These are phyloP conservation scores for Nanorana parkeri DNA, from an alignment of 2,113 vertebrate genomes.

Conservation along the genomic window DNA sequence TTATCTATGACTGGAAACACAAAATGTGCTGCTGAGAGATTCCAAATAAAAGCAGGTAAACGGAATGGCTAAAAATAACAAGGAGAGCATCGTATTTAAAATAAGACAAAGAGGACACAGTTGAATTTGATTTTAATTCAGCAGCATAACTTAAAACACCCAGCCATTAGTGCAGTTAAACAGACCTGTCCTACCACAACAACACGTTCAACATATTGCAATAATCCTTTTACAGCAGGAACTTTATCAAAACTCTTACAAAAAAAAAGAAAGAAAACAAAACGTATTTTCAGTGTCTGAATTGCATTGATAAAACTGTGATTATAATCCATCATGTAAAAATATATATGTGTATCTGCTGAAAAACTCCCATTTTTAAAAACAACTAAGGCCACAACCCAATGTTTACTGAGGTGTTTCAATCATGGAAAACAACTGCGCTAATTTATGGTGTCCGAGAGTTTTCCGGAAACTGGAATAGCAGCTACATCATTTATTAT, in stretches of 20 bases:
- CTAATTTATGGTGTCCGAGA: neutral
- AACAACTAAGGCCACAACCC: neutral
- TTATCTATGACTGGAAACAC: too few relatives aligned
- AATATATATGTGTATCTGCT: constrained; percentile 6
- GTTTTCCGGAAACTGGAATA: neutral
- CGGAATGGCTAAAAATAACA: neutral
- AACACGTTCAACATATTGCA: constrained; percentile 16
- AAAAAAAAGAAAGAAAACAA: neutral
- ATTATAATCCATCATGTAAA: constrained; percentile 23
- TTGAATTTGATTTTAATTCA: constrained; percentile 39
- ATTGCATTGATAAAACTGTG: neutral
- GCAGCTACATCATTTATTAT: neutral
- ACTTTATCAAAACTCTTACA: neutral
- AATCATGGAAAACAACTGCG: constrained; percentile 12
- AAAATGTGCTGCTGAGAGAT: neutral
- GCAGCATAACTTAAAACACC: constrained; percentile 28
- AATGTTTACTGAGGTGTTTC: neutral
- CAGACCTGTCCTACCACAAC: constrained; percentile 33
- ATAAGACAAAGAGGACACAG: neutral
- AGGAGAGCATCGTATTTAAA: neutral
- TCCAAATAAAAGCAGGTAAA: neutral
- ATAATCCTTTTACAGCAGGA: neutral
- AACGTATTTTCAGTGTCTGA: neutral
- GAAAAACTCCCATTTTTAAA: neutral
- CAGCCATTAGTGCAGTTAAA: constrained; percentile 35